Base-by-base conservation (phyloP, 2,888 invertebrate species). In the Amphipoea lucens region DNA sequence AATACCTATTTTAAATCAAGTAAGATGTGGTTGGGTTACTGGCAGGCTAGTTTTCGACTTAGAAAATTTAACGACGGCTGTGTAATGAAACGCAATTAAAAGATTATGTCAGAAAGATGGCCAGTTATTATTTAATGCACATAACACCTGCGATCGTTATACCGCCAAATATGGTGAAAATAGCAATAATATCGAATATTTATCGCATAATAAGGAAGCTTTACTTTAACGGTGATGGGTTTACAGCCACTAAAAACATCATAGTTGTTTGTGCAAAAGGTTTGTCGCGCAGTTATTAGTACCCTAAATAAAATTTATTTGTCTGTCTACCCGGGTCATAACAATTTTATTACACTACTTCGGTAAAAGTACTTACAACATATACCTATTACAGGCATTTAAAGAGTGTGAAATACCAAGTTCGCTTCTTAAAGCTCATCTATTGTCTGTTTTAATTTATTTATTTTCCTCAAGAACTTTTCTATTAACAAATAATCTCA, bases 211-310 rank as follows among this genome's bases (percentile, higher is more conserved):
- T 45, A 51, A 79, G 51, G 36, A 68, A 68, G 17, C 6, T 17
- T 51, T 60, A 29, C 9, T 80, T 60, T 42, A 76, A 9, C 48
- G n/a, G 14, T 45, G 67, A 68, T 45, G 57, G n/a, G 36, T 77
- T 83, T 77, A 83, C 45, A 57, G 12, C 40, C n/a, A 40, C 20
- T 78, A 69, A 68, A 75, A 69, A 62, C 36, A 68, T 48, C 4
- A 63, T 29, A 69, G 14, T 54, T 40, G 42, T 75, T 76, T 23
- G 14, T 48, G 83, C 6, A 29, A 67, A 82, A 45, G 3, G 3
- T n/a, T 5, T 40, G 62, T 67, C 60, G 12, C 51, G 4, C n/a
- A 42, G 29, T 29, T 29, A 29, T 29, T 29, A 29, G 12, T 36
- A 48, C 17, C 48, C 20, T 48, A 40, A 48, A 42, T 77, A 23